phyloP scores from a whole-genome alignment of 2,888 invertebrate species.

The Drosophila fulvimacula region DNA sequence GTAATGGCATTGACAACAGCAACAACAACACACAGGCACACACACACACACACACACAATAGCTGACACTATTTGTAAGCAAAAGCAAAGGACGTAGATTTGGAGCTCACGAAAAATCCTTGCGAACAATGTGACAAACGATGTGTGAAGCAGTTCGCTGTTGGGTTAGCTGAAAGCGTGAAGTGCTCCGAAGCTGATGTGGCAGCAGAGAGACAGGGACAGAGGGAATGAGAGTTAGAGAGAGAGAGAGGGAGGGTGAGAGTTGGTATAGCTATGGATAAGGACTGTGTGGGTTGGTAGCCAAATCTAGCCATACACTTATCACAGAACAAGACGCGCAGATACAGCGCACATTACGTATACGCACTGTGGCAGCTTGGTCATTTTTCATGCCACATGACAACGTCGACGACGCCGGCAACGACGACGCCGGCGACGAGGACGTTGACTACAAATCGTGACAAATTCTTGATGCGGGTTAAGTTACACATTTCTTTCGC shows the following conservation, averaged over 20 bases:
- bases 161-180: slow-evolving; percentile 53
- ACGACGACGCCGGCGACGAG: slow-evolving; percentile 27
- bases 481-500: slow-evolving; percentile 68
- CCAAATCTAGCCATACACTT: slow-evolving; percentile 70
- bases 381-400: slow-evolving; percentile 73
- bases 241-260: neutral
- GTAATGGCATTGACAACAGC: slow-evolving; percentile 69
- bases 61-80: slow-evolving; percentile 55
- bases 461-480: slow-evolving; percentile 79
- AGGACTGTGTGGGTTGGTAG: neutral
- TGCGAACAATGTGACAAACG: slow-evolving; percentile 77
- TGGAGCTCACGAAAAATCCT: slow-evolving; percentile 58
- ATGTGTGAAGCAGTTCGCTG: slow-evolving; percentile 73
- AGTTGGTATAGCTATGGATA: neutral
- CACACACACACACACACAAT: slow-evolving; percentile 34
- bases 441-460: slow-evolving; percentile 77
- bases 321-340: slow-evolving; percentile 53
- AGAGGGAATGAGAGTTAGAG: neutral
- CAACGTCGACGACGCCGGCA: slow-evolving; percentile 21
- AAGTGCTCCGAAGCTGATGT: slow-evolving; percentile 51
- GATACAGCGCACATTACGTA: slow-evolving; percentile 60
- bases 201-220: neutral
- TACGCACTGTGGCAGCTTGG: slow-evolving; percentile 68
- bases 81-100: slow-evolving; percentile 45
- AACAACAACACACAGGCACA: slow-evolving; percentile 41